Conservation (phyloP, 1,140 invertebrate genomes). For the Ostrea edulis region DNA sequence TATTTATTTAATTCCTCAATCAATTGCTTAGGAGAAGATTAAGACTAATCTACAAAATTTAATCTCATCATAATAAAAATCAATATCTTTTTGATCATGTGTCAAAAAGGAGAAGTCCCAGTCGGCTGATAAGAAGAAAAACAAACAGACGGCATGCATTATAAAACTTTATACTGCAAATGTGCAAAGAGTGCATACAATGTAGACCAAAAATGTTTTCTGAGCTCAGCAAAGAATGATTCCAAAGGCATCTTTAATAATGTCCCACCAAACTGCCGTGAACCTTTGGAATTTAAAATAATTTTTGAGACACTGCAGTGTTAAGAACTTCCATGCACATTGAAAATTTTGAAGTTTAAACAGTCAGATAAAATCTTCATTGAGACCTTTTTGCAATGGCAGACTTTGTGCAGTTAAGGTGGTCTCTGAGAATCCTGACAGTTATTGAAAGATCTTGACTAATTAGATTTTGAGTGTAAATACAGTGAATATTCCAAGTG, state of each 20-base stretch:
- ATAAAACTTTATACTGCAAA: neutral
- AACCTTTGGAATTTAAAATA: neutral
- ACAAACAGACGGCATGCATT: neutral
- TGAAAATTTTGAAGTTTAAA: constrained; percentile 17
- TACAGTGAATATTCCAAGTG: neutral
- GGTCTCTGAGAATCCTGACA: neutral
- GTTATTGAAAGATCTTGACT: constrained; percentile 14
- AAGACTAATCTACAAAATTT: too few species aligned
- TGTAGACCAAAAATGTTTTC: neutral
- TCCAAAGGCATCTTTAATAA: neutral
- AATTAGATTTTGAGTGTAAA: neutral
- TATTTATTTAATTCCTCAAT: too few species aligned
- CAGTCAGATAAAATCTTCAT: constrained; percentile 3
- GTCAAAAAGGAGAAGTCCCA: too few species aligned
- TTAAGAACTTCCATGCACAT: neutral
- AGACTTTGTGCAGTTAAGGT: neutral
- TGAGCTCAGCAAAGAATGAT: neutral
- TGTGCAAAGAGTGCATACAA: neutral
- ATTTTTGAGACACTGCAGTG: neutral
- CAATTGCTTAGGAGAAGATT: too few species aligned
- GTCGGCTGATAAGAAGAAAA: neutral
- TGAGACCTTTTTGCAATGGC: neutral
- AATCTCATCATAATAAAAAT: too few species aligned
- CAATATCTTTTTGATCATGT: too few species aligned
- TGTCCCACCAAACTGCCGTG: neutral